phyloP scores from a whole-genome alignment of 1,140 invertebrate species.

The Wasmannia auropunctata region DNA sequence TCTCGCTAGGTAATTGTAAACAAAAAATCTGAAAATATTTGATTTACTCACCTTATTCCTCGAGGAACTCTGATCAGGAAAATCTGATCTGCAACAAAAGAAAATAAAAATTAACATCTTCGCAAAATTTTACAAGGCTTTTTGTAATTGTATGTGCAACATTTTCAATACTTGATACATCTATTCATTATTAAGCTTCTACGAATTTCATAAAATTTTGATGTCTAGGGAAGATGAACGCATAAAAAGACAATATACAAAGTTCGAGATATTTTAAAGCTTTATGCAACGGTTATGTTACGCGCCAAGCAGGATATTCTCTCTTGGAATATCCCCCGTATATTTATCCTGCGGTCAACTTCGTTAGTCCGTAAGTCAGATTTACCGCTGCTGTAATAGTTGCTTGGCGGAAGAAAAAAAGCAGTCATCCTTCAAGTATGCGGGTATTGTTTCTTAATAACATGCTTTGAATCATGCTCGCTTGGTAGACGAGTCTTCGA shows the following conservation, averaged over 20 bases:
- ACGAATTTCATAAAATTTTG: background rate
- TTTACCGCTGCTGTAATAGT: slow-evolving; percentile 60
- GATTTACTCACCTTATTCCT: slow-evolving; percentile 37
- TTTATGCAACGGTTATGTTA: slow-evolving; percentile 30
- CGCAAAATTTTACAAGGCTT: background rate
- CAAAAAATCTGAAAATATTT: background rate
- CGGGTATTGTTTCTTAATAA: slow-evolving; percentile 68
- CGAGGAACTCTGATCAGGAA: background rate
- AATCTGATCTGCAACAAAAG: slow-evolving; percentile 42
- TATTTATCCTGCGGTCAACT: slow-evolving; percentile 60
- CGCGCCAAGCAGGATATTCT: slow-evolving; percentile 43
- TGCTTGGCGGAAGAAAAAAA: slow-evolving; percentile 61
- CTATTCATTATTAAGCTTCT: background rate
- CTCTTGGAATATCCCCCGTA: slow-evolving; percentile 51
- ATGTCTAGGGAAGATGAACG: background rate
- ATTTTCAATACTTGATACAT: background rate
- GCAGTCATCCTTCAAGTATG: slow-evolving; percentile 69
- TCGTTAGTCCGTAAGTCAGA: slow-evolving; percentile 46
- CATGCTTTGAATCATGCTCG: slow-evolving; percentile 55
- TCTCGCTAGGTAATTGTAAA: background rate
- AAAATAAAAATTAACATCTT: background rate
- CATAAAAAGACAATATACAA: background rate
- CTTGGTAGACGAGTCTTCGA: slow-evolving; percentile 27
- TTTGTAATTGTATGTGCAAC: background rate
- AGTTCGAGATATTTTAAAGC: slow-evolving; percentile 44